phyloP scores from a whole-genome alignment of 2,113 vertebrate species.

The Aix galericulata region DNA sequence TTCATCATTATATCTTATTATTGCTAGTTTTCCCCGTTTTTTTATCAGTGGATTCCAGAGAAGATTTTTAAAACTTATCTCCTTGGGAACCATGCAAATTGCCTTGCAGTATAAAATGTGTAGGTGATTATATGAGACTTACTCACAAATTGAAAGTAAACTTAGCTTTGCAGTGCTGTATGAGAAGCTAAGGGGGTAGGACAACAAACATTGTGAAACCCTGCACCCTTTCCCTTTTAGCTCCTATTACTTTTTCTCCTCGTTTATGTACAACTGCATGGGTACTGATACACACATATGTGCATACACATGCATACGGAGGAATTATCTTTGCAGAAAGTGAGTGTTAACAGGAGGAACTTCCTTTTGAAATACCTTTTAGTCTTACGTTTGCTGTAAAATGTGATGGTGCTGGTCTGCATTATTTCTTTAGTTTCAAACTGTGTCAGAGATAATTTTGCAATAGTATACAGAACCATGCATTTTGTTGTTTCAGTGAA shows the following conservation, averaged over 20 bases:
- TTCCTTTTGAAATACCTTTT: background rate
- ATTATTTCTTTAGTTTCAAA: background rate
- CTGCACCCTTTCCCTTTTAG: background rate
- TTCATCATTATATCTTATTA: constrained; percentile 37
- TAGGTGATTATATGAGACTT: background rate
- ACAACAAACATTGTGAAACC: background rate
- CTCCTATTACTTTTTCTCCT: background rate
- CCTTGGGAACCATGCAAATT: background rate
- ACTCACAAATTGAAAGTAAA: background rate
- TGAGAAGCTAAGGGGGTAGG: background rate
- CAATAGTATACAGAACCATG: background rate
- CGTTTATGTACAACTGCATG: fast-evolving
- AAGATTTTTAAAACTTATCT: background rate
- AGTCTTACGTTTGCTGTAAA: background rate
- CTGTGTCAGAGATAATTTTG: background rate
- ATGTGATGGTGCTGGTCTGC: background rate
- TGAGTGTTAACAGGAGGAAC: background rate
- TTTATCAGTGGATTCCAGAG: constrained; percentile 29
- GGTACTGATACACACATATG: too few species aligned
- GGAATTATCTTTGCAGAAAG: background rate
- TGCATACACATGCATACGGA: background rate
- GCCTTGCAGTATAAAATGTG: background rate
- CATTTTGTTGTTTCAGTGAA: fast-evolving
- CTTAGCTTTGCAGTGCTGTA: background rate
- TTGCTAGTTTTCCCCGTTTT: background rate